Conservation (phyloP, 2,888 invertebrate genomes). For the Geophilus truncorum region DNA sequence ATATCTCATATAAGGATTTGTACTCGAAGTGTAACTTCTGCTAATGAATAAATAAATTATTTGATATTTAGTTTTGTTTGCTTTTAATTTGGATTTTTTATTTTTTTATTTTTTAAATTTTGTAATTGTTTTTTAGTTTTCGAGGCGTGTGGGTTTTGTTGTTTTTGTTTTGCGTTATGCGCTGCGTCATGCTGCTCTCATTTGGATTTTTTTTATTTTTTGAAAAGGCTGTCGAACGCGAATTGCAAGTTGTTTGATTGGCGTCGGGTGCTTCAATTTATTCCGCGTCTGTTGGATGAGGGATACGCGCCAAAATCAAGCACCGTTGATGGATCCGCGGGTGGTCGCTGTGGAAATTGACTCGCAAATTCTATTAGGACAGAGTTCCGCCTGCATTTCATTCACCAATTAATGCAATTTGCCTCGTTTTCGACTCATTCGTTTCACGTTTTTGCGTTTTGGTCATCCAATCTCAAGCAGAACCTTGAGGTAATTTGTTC, state of each 20-base stretch:
- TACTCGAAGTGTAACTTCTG: no score
- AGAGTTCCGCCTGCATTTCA: neutral
- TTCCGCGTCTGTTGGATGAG: neutral
- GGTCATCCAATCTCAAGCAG: neutral
- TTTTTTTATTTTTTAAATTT: neutral
- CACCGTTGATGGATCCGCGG: conserved; percentile 2
- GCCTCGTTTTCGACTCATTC: conserved; percentile 10
- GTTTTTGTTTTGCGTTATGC: no score
- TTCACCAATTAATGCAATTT: conserved; percentile 16
- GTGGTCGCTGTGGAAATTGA: conserved; percentile 8
- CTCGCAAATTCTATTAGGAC: conserved; percentile 2
- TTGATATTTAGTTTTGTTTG: neutral
- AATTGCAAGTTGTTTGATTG: neutral
- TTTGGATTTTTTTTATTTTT: neutral
- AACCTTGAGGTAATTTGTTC: neutral
- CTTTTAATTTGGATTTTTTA: neutral
- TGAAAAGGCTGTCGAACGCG: neutral
- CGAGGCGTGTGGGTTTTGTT: neutral
- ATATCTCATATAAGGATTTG: no score
- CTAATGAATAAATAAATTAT: neutral
- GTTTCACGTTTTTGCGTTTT: neutral
- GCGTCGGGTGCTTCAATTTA: conserved; percentile 2
- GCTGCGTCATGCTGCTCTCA: neutral
- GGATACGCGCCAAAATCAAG: conserved; percentile 10
- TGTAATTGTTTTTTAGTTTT: no score